phyloP scores from a whole-genome alignment of 2,113 vertebrate genomes.

The Zapornia atra region DNA sequence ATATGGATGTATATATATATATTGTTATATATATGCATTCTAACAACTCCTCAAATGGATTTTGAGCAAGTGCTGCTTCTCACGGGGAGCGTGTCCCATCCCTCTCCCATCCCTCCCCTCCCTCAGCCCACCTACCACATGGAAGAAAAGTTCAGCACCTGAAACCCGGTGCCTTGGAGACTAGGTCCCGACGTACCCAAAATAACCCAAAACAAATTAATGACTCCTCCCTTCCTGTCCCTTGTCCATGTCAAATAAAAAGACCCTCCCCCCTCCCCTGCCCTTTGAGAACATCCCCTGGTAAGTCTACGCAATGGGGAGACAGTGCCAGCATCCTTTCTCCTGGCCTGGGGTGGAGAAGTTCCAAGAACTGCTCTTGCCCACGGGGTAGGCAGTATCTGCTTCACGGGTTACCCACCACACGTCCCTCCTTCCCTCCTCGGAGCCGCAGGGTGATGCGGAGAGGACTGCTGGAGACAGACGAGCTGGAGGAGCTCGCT shows the following conservation, averaged over 20 bases:
- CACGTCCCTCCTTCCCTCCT: not conserved
- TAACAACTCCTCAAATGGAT: conserved; percentile 7
- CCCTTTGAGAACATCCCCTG: not conserved
- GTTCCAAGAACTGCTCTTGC: not conserved
- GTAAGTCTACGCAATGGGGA: not conserved
- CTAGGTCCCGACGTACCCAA: conserved; percentile 1
- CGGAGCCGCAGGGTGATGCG: not conserved
- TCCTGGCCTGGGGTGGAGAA: not conserved
- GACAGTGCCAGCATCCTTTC: not conserved
- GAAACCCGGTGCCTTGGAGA: not conserved
- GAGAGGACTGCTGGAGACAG: not conserved
- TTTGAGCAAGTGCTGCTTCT: conserved; percentile 1
- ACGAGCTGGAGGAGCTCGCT: not conserved
- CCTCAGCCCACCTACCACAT: not conserved
- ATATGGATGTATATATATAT: conserved; percentile 42
- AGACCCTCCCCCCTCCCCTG: not conserved
- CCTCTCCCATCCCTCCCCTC: not conserved
- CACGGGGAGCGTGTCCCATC: not conserved
- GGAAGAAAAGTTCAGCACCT: conserved; percentile 45
- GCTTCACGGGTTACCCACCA: not conserved
- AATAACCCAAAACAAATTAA: not conserved
- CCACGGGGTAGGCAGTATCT: not conserved
- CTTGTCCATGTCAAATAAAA: conserved; percentile 37
- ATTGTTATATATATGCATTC: not conserved
- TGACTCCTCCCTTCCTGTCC: not conserved